Evolutionary conservation across 2,797 vertebrate species (phyloP), one percentile per base, ranked within the genome.

Genomic region (Gadopsis marmoratus): DNA sequence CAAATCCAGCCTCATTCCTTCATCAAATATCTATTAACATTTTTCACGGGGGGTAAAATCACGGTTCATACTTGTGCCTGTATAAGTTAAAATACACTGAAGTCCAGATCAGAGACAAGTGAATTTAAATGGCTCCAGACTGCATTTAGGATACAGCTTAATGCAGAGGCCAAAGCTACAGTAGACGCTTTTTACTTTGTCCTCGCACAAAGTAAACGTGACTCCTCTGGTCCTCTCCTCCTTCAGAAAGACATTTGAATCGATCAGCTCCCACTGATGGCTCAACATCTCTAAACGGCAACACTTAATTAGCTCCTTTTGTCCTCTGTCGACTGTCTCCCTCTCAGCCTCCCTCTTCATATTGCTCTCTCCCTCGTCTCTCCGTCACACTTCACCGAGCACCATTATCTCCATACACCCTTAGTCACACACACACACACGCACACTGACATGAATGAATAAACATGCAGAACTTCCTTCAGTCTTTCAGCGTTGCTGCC

Each of bases 301-400:
- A 82, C 79, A 81, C 87, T 92, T 90, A 90, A 91, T 91, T 90
- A 92, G 79, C 81, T 83, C 31, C 83, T 82, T 86, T 86, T 93
- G 87, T 92, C 89, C 85, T 87, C 89, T 50, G 51, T 79, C 72
- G n/a, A 62, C 75, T 70, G 68, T 83, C 81, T 85, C 79, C 67
- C 79, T 82, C 82, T 74, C 81, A 66, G 7, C 70, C 84, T 79
- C 71, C 78, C 82, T 85, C 83, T 74, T 87, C 86, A 90, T 79
- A 86, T 86, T 79, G 12, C 78, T 70, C 78, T 64, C 80, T 68
- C 76, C 64, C 74, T 76, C 50, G 17, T 83, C 71, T 85, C 81
- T 54, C 85, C 47, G 64, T 86, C 86, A 85, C 88, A 83, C 88
- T 87, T 78, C 79, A 79, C 78, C 39, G 84, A 87, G 88, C 85